phyloP scores from a whole-genome alignment of 2,113 vertebrate genomes.

The Phaetusa simplex region DNA sequence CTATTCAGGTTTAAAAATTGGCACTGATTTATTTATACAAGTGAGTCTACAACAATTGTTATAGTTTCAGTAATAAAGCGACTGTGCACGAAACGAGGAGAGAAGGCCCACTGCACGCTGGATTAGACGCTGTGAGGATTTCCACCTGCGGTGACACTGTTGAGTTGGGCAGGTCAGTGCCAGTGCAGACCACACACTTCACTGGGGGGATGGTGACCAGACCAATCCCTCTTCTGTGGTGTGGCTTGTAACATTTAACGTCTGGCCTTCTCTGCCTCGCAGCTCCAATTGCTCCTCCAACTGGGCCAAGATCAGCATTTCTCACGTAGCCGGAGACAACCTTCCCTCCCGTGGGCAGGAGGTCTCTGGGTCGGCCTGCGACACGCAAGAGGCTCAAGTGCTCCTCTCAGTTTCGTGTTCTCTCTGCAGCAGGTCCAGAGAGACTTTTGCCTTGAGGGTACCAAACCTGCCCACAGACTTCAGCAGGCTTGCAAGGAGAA shows the following conservation, averaged over 20 bases:
- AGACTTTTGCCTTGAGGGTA: background rate
- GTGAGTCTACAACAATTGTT: background rate
- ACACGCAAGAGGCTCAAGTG: background rate
- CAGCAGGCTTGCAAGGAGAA: background rate
- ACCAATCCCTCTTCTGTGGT: background rate
- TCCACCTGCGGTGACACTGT: background rate
- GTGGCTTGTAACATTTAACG: background rate
- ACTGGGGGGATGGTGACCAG: background rate
- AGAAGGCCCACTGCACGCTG: background rate
- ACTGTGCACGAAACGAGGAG: background rate
- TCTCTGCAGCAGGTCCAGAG: background rate
- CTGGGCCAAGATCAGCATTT: background rate
- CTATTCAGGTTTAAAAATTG: background rate
- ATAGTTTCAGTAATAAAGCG: background rate
- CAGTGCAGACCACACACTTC: background rate
- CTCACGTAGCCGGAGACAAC: fast-evolving
- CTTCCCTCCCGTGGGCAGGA: background rate
- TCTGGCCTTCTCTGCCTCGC: background rate
- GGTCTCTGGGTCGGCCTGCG: background rate
- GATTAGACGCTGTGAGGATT: background rate
- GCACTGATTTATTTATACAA: background rate
- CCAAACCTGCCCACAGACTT: background rate
- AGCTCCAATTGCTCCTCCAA: background rate
- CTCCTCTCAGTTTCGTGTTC: background rate
- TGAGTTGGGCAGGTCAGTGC: background rate